These are phyloP conservation scores for Medauroidea extradentata DNA, from an alignment of 1,140 invertebrate genomes.

Conservation along the genomic window DNA sequence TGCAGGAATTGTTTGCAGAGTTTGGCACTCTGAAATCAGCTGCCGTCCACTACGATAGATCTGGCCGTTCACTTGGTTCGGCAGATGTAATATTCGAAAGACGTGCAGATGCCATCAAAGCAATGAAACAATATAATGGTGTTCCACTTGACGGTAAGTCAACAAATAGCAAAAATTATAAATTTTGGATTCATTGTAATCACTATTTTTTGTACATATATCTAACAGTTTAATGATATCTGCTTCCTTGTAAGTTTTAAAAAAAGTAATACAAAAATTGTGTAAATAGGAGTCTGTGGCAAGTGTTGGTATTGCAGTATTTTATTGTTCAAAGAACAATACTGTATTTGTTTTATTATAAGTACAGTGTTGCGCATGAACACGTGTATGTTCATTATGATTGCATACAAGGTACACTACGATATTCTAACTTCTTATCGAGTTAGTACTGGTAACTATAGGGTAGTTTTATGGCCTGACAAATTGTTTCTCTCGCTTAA, in stretches of 20 bases:
- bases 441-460: no score
- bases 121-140: slow-evolving; percentile 97
- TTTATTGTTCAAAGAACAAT: no score
- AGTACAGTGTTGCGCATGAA: no score
- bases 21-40: slow-evolving; percentile 92
- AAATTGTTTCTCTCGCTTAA: no score
- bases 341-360: no score
- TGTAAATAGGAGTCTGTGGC: no score
- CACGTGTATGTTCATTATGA: no score
- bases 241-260: background rate
- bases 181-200: background rate
- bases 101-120: slow-evolving; percentile 86
- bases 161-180: background rate
- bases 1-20: slow-evolving; percentile 90
- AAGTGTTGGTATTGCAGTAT: no score
- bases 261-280: background rate
- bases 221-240: background rate
- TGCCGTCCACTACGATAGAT: slow-evolving; percentile 94
- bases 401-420: no score
- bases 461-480: no score
- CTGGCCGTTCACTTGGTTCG: slow-evolving; percentile 91
- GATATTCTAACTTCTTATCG: no score
- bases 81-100: slow-evolving; percentile 96
- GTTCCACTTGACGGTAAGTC: slow-evolving; percentile 88
- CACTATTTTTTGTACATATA: background rate